Conservation (phyloP, 2,797 vertebrate genomes). For the Galago senegalensis region DNA sequence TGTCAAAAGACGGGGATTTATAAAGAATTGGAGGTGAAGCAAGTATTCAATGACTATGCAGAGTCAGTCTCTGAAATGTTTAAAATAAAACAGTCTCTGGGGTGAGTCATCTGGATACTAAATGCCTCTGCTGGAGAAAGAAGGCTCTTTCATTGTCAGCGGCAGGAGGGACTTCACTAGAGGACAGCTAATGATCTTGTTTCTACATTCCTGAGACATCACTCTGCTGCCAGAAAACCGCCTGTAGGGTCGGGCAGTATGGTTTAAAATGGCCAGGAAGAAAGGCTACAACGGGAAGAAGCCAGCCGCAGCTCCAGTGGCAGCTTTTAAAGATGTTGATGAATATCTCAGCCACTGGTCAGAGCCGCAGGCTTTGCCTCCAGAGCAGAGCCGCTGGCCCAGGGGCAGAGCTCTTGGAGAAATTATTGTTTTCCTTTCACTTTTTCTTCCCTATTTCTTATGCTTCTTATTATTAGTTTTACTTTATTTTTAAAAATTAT, state of each 20-base stretch:
- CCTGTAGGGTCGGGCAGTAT: background rate
- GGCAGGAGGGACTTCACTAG: conserved; percentile 57
- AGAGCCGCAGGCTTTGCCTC: background rate
- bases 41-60: conserved; percentile 20
- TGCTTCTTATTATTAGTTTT: no score
- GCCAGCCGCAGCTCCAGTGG: background rate
- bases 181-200: conserved; percentile 47
- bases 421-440: background rate
- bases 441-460: background rate
- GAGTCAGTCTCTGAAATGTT: conserved; percentile 69
- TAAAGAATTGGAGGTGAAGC: background rate
- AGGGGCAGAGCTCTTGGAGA: background rate
- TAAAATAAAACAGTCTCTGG: conserved; percentile 75
- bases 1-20: background rate
- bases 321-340: background rate
- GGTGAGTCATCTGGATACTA: conserved; percentile 68
- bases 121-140: conserved; percentile 76
- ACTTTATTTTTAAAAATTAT: no score
- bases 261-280: conserved; percentile 16
- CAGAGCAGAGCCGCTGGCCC: background rate
- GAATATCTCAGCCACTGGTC: accelerated
- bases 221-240: background rate
- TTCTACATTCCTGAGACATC: conserved; percentile 70
- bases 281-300: background rate
- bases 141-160: conserved; percentile 20